phyloP scores from a whole-genome alignment of 2,888 invertebrate genomes.

The Mesorhabditis spiculigera region DNA sequence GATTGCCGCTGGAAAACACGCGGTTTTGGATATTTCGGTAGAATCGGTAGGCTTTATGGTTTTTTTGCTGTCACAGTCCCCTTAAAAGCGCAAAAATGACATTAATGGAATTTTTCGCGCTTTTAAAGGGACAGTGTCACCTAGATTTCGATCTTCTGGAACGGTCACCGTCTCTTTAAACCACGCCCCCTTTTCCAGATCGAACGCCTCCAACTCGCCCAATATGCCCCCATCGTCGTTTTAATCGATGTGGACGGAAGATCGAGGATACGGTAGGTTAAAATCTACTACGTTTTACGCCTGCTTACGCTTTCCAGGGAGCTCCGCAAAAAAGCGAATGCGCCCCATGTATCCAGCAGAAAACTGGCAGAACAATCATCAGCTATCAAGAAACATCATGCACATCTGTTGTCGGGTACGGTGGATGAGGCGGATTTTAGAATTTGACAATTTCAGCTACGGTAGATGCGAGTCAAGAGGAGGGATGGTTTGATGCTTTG shows the following conservation, averaged over 20 bases:
- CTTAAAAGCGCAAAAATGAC: too few species aligned
- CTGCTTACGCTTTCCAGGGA: neutral
- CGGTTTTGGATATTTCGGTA: slow-evolving; percentile 89
- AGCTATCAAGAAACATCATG: slow-evolving; percentile 90
- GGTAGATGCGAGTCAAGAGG: slow-evolving; percentile 77
- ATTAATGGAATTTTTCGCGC: too few species aligned
- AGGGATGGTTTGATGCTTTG: slow-evolving; percentile 89
- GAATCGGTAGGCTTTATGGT: slow-evolving; percentile 70
- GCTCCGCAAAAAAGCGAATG: slow-evolving; percentile 16
- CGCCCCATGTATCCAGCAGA: slow-evolving; percentile 73
- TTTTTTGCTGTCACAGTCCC: neutral
- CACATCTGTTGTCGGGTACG: slow-evolving; percentile 78
- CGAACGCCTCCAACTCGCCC: slow-evolving; percentile 91
- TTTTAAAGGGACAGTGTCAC: too few species aligned
- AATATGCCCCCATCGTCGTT: slow-evolving; percentile 88
- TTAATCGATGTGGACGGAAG: slow-evolving; percentile 91
- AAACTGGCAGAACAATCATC: slow-evolving; percentile 91
- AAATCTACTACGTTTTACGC: slow-evolving; percentile 61
- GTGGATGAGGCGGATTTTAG: neutral
- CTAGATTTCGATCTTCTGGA: too few species aligned
- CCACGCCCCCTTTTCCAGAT: slow-evolving; percentile 61
- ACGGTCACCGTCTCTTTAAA: too few species aligned
- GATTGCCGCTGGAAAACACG: slow-evolving; percentile 75
- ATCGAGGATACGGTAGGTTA: slow-evolving; percentile 85
- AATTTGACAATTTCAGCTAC: slow-evolving; percentile 60